These are phyloP conservation scores for Hyles vespertilio DNA, from an alignment of 1,140 invertebrate genomes.

Conservation along the genomic window DNA sequence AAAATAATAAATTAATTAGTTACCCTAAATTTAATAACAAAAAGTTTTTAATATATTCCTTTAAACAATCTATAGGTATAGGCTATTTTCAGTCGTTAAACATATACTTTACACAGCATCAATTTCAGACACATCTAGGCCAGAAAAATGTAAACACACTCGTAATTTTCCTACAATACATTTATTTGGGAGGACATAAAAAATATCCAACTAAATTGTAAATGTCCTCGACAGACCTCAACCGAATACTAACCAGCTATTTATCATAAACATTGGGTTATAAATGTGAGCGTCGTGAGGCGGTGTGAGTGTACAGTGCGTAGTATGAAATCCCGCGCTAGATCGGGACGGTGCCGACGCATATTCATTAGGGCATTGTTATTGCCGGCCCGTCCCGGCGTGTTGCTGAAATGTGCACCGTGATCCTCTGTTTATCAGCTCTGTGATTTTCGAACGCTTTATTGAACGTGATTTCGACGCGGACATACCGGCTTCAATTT, in stretches of 20 bases:
- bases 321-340: slow-evolving; percentile 8
- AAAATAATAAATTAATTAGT: too few species aligned
- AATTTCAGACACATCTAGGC: too few species aligned
- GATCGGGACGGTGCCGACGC: slow-evolving; percentile 28
- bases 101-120: too few species aligned
- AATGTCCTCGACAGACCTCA: not conserved
- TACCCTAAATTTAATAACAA: too few species aligned
- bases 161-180: too few species aligned
- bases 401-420: slow-evolving; percentile 36
- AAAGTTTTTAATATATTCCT: too few species aligned
- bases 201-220: slow-evolving; percentile 8
- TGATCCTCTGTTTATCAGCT: slow-evolving; percentile 33
- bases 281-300: not conserved
- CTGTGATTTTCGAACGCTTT: not conserved
- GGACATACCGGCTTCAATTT: too few species aligned
- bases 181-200: slow-evolving; percentile 1
- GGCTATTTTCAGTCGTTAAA: too few species aligned
- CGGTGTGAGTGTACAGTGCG: not conserved
- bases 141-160: too few species aligned
- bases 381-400: slow-evolving; percentile 28
- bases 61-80: too few species aligned
- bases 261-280: not conserved
- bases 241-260: not conserved
- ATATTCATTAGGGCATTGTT: slow-evolving; percentile 53
- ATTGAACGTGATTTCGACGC: too few species aligned